phyloP scores from a whole-genome alignment of 1,140 invertebrate species.

The Cherax destructor region DNA sequence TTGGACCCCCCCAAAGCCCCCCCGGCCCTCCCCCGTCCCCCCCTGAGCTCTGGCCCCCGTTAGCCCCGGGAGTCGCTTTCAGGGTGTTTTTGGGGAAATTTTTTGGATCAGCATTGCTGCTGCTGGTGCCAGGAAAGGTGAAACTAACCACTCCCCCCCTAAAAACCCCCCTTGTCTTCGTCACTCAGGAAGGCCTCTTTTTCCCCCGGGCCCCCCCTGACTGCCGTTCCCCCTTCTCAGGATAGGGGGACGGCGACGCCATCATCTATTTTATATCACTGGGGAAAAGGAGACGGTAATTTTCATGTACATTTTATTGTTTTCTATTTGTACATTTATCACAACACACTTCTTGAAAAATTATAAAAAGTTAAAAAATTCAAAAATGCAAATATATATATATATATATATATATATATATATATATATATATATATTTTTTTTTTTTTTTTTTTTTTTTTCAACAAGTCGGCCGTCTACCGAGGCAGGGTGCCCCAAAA shows the following conservation, averaged over 20 bases:
- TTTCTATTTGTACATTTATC: background rate
- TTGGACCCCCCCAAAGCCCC: constrained; percentile 35
- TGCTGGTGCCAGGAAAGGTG: constrained; percentile 28
- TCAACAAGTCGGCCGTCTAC: too few species aligned
- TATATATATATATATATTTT: too few species aligned
- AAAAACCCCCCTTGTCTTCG: background rate
- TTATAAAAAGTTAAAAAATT: background rate
- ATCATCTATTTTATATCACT: background rate
- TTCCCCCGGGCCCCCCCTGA: background rate
- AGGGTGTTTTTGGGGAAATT: background rate
- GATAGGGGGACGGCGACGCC: background rate
- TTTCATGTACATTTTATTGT: background rate
- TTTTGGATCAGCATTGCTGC: background rate
- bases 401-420: background rate
- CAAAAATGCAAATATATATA: background rate
- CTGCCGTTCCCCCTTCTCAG: constrained; percentile 10
- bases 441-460: too few species aligned
- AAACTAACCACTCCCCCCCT: constrained; percentile 51
- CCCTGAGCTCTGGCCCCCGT: background rate
- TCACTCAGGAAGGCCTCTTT: constrained; percentile 24
- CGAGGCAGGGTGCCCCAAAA: too few species aligned
- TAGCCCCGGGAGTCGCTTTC: background rate
- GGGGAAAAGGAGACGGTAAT: background rate
- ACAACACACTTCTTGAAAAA: background rate
- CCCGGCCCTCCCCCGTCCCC: background rate